Evolutionary conservation across 2,888 invertebrate species (phyloP), one percentile per base, ranked within the genome.

Genomic region (Andrena hattorfiana): DNA sequence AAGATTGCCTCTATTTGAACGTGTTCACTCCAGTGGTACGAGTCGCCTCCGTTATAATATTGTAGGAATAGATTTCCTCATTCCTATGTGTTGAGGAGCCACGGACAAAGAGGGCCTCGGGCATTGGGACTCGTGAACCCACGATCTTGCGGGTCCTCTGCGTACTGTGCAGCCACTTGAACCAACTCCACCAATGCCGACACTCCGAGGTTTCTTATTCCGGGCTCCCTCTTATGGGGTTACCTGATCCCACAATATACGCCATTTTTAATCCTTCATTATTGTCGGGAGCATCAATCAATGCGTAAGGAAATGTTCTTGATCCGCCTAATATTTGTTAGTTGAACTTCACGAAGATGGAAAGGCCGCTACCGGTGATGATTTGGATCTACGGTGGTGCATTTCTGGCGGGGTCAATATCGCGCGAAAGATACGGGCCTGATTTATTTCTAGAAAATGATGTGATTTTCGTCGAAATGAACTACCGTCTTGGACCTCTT

Each of bases 361-460:
- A 16, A 1, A 23, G 7, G 1, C 20, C 10, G 62, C 62, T 30
- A 35, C 71, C 90, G 10, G 90, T 89, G 0, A 81, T 90, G 84
- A 85, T 91, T 5, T 92, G 90, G 90, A 85, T 91, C 32, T 79
- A 87, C 60, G 91, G 89, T 8, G 89, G 90, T 5, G 77, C 62
- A 26, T 90, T 84, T 56, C 32, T 6, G 6, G 13, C 16, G 2
- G 90, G 91, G 10, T 73, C 81, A 7, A 60, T 75, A 0, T 78
- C 86, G 32, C 30, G 26, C 10, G 28, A 23, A 1, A 56, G 60
- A 0, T 89, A 82, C 76, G 87, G 89, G 20, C 90, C 90, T 2
- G 90, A 91, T 80, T 89, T 88, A 59, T 64, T 91, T 23, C 32
- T 91, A 1, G 90, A 90, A 49, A 81, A 88, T 62, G 82, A 86